Evolutionary conservation across 2,888 invertebrate genomes (phyloP), one percentile per base, ranked within the genome.

Genomic region (Aspidiotus rigidus): DNA sequence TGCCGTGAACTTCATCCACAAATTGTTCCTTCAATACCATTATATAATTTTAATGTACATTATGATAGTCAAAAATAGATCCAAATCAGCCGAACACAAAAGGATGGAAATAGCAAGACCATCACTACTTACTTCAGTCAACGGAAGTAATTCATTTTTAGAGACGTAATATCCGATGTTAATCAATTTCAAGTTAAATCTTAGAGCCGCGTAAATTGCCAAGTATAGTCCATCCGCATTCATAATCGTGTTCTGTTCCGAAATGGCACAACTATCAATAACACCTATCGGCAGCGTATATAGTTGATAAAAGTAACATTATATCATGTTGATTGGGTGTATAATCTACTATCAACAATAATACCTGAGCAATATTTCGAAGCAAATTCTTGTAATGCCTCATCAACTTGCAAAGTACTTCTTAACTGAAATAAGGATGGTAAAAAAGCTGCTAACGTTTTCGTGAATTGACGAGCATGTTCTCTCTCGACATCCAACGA

Each of bases 161-260:
- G 80, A 78, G 15, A 77, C 76, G 76, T 93, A 94, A 78, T 89
- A 92, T 64, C 88, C 87, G 55, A 84, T 82, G 71, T 86, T 83
- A 62, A 89, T 85, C 28, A 95, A 83, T 75, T 89, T 90, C 70
- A 93, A 80, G 75, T 90, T 93, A 0, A 96, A 80, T 59, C 91
- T 79, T 28, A 96, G 79, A 0, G 92, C 89, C 0, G 92, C 87
- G 76, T 93, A 93, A 0, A 92, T 90, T 1, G 94, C 91, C 72
- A 95, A 79, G 77, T 96, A 96, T 55, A 96, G 89, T 28, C 95
- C 95, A 79, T 96, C 96, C 1, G 94, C 95, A 78, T 96, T 96
- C 82, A 96, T 89, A 59, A 92, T 89, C 49, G 87, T 87, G 1
- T 72, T 69, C 67, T 72, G 71, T 17, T 71, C 64, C 40, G 64